Percentiles rank a stretch among this genome's conserved stretches.
Evolutionary conservation across 2,113 vertebrate species (phyloP).

Genomic region (Nibea albiflora): DNA sequence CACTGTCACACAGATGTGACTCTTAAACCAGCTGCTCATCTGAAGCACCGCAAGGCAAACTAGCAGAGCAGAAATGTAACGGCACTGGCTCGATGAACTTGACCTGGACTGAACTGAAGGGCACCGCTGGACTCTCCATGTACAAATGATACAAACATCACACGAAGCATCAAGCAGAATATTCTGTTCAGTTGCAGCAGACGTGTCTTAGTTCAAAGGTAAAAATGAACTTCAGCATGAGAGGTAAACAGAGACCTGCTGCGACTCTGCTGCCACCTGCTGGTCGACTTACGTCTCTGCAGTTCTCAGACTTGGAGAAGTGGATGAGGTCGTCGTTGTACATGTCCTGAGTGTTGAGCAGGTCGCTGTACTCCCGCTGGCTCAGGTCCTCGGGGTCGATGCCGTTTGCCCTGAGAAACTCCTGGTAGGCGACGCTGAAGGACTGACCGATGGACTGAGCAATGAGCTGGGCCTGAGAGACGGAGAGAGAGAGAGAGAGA

Average conservation of each 20-base stretch:
- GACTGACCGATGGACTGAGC: conserved; percentile 98
- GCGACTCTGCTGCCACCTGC: conserved; percentile 40
- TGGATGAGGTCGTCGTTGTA: conserved; percentile 99
- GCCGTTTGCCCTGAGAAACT: conserved; percentile 96
- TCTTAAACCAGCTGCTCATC: conserved; percentile 44
- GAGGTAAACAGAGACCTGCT: background rate
- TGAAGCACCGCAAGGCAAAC: conserved; percentile 25
- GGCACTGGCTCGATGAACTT: background rate
- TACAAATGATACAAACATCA: background rate
- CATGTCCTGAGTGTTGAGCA: conserved; percentile 99
- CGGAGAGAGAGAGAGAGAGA: background rate
- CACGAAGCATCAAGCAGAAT: too few species aligned
- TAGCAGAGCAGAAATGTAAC: conserved; percentile 9
- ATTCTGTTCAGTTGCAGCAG: background rate
- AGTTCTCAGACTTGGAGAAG: conserved; percentile 99
- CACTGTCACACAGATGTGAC: conserved; percentile 37
- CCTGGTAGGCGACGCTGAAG: conserved; percentile 98
- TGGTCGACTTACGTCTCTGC: conserved; percentile 91
- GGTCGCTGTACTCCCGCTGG: conserved; percentile 97
- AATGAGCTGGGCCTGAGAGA: conserved; percentile 92
- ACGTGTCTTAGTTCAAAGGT: background rate
- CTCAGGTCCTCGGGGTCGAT: conserved; percentile 98
- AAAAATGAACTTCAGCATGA: too few species aligned
- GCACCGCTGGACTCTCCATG: background rate
- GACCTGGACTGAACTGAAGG: conserved; percentile 7